phyloP scores from a whole-genome alignment of 2,797 vertebrate genomes.

The Hyperoplus immaculatus region DNA sequence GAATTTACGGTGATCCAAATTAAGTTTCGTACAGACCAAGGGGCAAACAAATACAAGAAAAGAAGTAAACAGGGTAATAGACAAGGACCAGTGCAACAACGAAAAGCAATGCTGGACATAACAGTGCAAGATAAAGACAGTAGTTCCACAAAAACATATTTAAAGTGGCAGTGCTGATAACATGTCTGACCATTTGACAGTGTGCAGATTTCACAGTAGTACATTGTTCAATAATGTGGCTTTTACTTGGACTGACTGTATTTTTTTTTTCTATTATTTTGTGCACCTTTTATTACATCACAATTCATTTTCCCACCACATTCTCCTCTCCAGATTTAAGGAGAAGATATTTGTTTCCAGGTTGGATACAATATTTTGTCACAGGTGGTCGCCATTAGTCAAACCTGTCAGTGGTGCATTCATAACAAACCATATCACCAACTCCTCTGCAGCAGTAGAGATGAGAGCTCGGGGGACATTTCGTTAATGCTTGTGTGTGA shows the following conservation, averaged over 20 bases:
- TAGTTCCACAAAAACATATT: no score
- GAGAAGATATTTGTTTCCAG: slow-evolving; percentile 40
- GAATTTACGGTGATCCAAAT: no score
- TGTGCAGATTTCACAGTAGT: no score
- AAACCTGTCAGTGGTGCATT: slow-evolving; percentile 56
- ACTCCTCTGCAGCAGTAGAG: slow-evolving; percentile 22
- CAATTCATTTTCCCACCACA: slow-evolving; percentile 12
- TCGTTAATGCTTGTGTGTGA: slow-evolving; percentile 30
- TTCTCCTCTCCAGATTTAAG: slow-evolving; percentile 22
- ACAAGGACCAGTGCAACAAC: no score
- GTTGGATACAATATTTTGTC: slow-evolving; percentile 45
- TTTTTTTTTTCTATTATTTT: slow-evolving; percentile 17
- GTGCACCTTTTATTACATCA: slow-evolving; percentile 19
- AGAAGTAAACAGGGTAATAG: no score
- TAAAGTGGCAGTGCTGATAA: no score
- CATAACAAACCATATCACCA: slow-evolving; percentile 51
- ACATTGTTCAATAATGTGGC: no score
- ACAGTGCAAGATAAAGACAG: no score
- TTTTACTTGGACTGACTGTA: neutral
- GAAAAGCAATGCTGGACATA: no score
- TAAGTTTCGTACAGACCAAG: no score
- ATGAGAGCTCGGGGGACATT: slow-evolving; percentile 31
- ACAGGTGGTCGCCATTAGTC: slow-evolving; percentile 61
- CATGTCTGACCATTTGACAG: no score
- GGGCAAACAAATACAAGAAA: no score